These are phyloP conservation scores for Temnothorax curvispinosus DNA, from an alignment of 1,140 invertebrate genomes.

Conservation along the genomic window DNA sequence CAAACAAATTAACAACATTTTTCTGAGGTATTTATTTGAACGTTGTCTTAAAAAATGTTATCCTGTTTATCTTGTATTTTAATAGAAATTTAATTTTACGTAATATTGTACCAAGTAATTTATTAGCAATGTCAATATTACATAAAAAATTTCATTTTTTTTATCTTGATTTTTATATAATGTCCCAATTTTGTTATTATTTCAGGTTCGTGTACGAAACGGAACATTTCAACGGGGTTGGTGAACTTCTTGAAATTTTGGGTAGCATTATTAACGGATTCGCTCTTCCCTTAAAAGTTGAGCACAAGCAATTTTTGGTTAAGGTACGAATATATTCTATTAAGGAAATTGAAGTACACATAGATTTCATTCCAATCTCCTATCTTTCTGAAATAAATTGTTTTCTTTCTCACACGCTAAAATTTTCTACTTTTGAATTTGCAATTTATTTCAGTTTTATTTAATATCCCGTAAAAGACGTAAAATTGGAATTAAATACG, in stretches of 20 bases:
- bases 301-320: conserved; percentile 99
- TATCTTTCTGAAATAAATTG: not conserved
- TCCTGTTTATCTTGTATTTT: not conserved
- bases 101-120: not conserved
- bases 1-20: conserved; percentile 99
- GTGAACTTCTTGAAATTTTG: conserved; percentile 99
- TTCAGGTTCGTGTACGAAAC: conserved; percentile 99
- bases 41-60: conserved; percentile 10
- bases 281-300: conserved; percentile 97
- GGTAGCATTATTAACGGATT: conserved; percentile 99
- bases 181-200: conserved; percentile 67
- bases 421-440: not conserved
- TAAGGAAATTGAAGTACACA: not conserved
- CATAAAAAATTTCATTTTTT: not conserved
- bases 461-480: not conserved
- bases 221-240: conserved; percentile 99
- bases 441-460: not conserved
- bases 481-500: not conserved
- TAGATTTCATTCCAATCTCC: not conserved
- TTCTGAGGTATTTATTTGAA: conserved; percentile 88
- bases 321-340: conserved; percentile 86
- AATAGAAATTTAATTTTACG: not conserved
- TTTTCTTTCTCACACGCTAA: not conserved
- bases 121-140: not conserved
- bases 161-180: conserved; percentile 36